phyloP scores from a whole-genome alignment of 2,888 invertebrate species.

The Rhagonycha lutea region DNA sequence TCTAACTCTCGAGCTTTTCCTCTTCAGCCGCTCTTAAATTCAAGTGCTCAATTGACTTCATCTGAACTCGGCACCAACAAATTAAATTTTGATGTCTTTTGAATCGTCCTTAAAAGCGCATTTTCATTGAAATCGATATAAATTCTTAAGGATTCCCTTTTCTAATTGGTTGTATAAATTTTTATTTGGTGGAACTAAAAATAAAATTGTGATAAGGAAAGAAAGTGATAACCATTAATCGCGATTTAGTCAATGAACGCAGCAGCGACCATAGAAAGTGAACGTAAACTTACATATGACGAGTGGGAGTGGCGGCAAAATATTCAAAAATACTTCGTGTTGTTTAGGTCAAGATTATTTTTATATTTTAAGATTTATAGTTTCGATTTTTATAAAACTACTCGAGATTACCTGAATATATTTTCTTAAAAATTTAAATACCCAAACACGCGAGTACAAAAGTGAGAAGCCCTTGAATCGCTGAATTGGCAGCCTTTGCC shows the following conservation, averaged over 20 bases:
- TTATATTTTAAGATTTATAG: constrained; percentile 8
- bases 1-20: background rate
- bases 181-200: background rate
- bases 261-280: background rate
- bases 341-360: constrained; percentile 24
- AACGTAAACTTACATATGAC: constrained; percentile 18
- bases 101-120: background rate
- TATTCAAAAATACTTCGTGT: constrained; percentile 26
- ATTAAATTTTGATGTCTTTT: background rate
- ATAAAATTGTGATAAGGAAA: background rate
- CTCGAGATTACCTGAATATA: constrained; percentile 10
- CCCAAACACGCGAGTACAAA: background rate
- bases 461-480: background rate
- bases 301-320: constrained; percentile 31
- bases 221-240: background rate
- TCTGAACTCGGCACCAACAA: background rate
- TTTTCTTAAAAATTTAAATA: constrained; percentile 1
- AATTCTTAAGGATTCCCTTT: background rate
- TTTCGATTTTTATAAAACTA: constrained; percentile 13
- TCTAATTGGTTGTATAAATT: background rate
- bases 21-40: background rate
- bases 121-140: background rate
- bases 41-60: background rate
- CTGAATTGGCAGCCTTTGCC: background rate
- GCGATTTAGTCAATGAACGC: background rate